Evolutionary conservation across 2,797 vertebrate species (phyloP).

Genomic region (Hypotaenidia philippensis): DNA sequence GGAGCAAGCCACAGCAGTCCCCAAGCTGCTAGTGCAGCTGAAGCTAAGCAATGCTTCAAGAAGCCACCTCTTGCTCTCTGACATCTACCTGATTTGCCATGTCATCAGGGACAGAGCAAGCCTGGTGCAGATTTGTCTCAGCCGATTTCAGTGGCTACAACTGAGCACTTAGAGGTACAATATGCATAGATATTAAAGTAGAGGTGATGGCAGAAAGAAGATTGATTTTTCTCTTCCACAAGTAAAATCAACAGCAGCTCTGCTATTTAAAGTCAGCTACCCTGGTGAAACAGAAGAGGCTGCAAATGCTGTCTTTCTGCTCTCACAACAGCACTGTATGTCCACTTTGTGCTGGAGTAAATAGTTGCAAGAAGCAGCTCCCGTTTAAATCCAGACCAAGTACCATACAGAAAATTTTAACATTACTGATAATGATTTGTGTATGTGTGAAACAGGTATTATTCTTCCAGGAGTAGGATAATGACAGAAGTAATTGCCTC

Average conservation of each 20-base stretch:
- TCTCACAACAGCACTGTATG: not conserved
- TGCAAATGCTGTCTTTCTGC: not conserved
- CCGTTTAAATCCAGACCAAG: not conserved
- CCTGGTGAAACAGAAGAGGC: not conserved
- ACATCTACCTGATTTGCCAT: not conserved
- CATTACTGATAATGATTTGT: not conserved
- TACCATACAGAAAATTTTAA: not conserved
- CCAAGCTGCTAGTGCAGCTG: not conserved
- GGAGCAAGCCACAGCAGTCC: not conserved
- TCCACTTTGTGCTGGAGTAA: not conserved
- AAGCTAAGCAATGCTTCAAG: not conserved
- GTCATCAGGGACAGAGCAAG: not conserved
- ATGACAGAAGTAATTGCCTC: not conserved
- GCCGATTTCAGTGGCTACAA: not conserved
- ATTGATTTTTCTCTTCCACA: not conserved
- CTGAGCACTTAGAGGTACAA: not conserved
- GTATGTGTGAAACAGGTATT: not conserved
- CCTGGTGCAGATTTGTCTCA: not conserved
- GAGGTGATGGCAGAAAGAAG: not conserved
- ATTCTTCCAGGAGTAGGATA: not conserved
- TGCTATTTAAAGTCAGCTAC: not conserved
- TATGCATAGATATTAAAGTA: not conserved
- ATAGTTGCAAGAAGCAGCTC: not conserved
- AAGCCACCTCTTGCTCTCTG: not conserved
- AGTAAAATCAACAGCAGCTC: not conserved